Conservation (phyloP, 2,888 invertebrate genomes). For the Tetragnatha montana region DNA sequence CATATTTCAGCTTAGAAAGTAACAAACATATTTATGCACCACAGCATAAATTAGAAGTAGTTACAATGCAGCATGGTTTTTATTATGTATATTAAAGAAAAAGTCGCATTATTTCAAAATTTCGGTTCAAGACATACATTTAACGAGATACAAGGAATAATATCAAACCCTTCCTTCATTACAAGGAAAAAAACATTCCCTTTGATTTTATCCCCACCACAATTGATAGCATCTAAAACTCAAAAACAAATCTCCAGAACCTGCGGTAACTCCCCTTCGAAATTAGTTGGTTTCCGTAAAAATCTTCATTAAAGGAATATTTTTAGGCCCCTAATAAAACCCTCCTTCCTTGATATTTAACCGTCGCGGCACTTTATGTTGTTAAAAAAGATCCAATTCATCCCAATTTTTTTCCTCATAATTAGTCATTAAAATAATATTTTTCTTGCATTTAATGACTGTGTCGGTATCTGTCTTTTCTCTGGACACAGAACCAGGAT, state of each 20-base stretch:
- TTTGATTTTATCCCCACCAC: neutral
- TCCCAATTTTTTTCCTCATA: neutral
- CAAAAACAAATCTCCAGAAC: neutral
- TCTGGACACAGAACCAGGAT: neutral
- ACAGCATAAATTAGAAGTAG: no score
- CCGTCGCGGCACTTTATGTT: neutral
- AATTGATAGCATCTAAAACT: neutral
- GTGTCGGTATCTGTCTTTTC: neutral
- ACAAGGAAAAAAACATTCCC: neutral
- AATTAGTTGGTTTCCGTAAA: neutral
- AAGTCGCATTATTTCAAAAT: neutral
- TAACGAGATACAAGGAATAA: neutral
- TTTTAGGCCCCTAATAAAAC: neutral
- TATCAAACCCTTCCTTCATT: neutral
- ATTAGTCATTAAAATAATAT: conserved; percentile 1
- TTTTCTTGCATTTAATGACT: neutral
- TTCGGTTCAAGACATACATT: neutral
- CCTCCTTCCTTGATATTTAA: neutral
- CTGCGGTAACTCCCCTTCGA: neutral
- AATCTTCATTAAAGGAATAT: neutral
- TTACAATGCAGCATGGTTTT: no score
- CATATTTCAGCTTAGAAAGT: no score
- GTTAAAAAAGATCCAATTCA: neutral
- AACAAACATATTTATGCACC: no score
- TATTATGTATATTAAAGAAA: no score